Evolutionary conservation across 2,113 vertebrate species (phyloP).

Genomic region (Falcunculus frontatus): DNA sequence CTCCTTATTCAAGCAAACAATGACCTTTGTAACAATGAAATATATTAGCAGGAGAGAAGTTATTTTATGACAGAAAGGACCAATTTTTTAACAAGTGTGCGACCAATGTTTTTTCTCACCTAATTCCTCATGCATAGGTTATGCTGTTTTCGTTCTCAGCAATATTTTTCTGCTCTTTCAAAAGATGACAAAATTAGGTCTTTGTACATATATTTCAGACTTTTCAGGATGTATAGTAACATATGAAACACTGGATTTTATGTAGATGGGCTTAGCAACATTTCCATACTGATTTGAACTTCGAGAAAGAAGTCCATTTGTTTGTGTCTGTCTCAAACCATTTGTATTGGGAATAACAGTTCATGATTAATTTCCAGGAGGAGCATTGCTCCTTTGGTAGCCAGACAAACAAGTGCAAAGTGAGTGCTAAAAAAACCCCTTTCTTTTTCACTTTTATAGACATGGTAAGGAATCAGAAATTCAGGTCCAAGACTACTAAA

Average conservation of each 20-base stretch:
- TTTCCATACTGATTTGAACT: neutral
- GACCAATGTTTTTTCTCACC: neutral
- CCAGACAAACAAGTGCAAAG: neutral
- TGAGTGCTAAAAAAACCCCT: neutral
- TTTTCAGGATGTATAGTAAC: neutral
- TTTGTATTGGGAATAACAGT: neutral
- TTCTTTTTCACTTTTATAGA: neutral
- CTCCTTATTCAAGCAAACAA: neutral
- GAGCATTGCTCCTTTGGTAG: neutral
- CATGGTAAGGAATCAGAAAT: neutral
- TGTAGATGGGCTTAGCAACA: neutral
- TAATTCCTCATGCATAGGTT: neutral
- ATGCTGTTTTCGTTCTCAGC: neutral
- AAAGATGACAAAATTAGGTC: neutral
- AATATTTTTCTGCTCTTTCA: neutral
- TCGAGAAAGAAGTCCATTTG: neutral
- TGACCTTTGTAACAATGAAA: conserved; percentile 16
- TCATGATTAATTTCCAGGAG: neutral
- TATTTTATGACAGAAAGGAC: neutral
- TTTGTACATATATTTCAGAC: neutral
- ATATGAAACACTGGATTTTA: neutral
- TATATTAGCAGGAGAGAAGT: neutral
- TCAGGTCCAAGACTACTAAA: neutral
- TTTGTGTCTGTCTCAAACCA: neutral
- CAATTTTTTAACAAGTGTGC: neutral